Percentiles rank a stretch among this genome's conserved stretches.
phyloP scores from a whole-genome alignment of 2,113 vertebrate genomes.

The Chionomys nivalis region DNA sequence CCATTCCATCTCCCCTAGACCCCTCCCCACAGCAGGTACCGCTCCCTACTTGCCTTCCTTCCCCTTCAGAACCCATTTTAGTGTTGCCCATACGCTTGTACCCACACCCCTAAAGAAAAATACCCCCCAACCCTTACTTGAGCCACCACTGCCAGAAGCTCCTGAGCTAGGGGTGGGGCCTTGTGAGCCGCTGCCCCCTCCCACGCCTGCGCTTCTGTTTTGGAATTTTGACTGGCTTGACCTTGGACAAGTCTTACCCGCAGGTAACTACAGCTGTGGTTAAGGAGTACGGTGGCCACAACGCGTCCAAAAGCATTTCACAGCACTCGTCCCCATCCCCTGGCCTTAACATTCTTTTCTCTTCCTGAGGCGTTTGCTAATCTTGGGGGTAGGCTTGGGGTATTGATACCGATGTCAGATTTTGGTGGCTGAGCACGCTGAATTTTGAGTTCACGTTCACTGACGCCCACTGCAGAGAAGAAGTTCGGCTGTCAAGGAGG shows the following conservation, averaged over 20 bases:
- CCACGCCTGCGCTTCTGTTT: rapidly evolving
- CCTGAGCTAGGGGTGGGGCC: neutral
- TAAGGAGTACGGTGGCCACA: neutral
- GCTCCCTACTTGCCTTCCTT: neutral
- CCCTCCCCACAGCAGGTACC: neutral
- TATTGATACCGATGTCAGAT: neutral
- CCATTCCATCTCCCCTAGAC: neutral
- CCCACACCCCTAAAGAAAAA: neutral
- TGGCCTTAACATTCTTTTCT: neutral
- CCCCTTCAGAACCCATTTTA: neutral
- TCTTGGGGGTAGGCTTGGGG: neutral
- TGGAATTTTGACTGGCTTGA: neutral
- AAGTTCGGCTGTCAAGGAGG: neutral
- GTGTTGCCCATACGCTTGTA: neutral
- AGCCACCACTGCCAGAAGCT: neutral
- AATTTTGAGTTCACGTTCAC: neutral
- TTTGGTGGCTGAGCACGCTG: too few species aligned
- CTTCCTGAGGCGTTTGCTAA: too few species aligned
- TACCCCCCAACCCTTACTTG: neutral
- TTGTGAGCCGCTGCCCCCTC: neutral
- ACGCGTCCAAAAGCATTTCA: neutral
- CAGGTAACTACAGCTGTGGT: neutral
- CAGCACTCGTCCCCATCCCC: neutral
- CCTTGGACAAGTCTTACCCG: neutral
- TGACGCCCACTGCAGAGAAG: neutral